Conservation (phyloP, 2,888 invertebrate genomes). For the Salpingus planirostris region DNA sequence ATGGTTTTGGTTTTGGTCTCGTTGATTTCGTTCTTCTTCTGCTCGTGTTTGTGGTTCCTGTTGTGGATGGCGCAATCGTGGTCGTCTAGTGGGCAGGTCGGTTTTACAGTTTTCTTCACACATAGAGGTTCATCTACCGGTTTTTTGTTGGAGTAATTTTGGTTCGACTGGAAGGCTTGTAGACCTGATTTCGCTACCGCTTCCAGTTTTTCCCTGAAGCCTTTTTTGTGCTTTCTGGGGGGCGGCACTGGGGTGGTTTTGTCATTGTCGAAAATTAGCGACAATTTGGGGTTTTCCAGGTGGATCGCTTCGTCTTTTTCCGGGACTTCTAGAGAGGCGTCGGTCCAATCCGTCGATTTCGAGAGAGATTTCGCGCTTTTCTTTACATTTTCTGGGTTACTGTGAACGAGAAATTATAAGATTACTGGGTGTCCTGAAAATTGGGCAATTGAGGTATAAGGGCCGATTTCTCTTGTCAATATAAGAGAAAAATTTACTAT, state of each 20-base stretch:
- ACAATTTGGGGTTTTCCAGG: conserved; percentile 33
- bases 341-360: conserved; percentile 46
- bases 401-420: no score
- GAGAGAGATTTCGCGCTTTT: no score
- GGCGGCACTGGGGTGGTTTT: conserved; percentile 39
- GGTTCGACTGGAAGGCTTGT: conserved; percentile 30
- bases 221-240: conserved; percentile 36
- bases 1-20: conserved; percentile 18
- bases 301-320: conserved; percentile 36
- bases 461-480: no score
- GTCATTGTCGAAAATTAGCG: conserved; percentile 32
- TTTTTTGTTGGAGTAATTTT: no score
- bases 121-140: conserved; percentile 33
- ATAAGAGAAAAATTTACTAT: no score
- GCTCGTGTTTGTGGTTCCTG: conserved; percentile 9
- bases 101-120: conserved; percentile 37
- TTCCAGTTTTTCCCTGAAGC: conserved; percentile 35
- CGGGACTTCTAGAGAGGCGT: conserved; percentile 46
- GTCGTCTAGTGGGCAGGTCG: conserved; percentile 36
- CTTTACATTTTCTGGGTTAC: no score
- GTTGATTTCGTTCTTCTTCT: conserved; percentile 8
- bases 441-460: no score
- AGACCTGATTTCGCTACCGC: conserved; percentile 33
- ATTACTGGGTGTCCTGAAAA: no score
- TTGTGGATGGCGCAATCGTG: conserved; percentile 29